Percentiles rank a stretch among this genome's conserved stretches.
These are phyloP conservation scores for Rhodeus uyekii DNA, from an alignment of 2,797 vertebrate species.

Conservation along the genomic window DNA sequence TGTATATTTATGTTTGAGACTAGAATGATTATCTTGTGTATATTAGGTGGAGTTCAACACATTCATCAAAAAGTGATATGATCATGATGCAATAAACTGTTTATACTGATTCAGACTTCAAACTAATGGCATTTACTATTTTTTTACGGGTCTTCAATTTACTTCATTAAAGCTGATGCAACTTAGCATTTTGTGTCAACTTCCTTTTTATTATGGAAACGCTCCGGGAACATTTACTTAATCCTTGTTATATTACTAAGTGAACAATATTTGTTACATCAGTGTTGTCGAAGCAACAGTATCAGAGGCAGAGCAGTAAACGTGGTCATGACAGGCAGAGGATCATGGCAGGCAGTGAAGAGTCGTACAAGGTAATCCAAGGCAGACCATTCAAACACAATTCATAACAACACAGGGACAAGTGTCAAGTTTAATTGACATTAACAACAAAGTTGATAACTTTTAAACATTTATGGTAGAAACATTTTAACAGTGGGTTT, in stretches of 20 bases:
- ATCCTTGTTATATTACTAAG: neutral
- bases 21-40: neutral
- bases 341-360: no score
- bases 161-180: neutral
- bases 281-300: no score
- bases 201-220: neutral
- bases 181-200: neutral
- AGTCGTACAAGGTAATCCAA: no score
- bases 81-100: neutral
- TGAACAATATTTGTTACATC: neutral
- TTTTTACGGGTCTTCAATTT: neutral
- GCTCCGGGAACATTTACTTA: neutral
- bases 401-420: no score
- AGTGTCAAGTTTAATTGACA: no score
- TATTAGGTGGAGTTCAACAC: neutral
- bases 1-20: neutral
- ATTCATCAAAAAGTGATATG: neutral
- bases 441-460: no score
- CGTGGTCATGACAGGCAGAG: no score
- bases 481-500: no score
- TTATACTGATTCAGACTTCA: neutral
- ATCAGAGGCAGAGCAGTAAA: no score
- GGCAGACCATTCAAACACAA: no score
- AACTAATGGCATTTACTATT: neutral
- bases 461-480: no score